Evolutionary conservation across 2,888 invertebrate genomes (phyloP).

Genomic region (Patella ulyssiponensis): DNA sequence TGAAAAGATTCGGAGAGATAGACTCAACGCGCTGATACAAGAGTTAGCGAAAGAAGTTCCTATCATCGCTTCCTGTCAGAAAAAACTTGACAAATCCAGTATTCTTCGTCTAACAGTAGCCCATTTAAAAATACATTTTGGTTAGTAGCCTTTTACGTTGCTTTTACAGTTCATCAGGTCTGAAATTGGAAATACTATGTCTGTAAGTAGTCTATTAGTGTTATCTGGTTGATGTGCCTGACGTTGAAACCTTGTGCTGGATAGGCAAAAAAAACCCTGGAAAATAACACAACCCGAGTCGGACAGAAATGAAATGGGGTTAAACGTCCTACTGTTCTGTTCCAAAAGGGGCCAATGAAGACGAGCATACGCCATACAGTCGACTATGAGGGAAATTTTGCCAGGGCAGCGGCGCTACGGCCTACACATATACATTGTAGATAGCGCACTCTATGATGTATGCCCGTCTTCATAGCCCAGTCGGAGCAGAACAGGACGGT

Average conservation of each 20-base stretch:
- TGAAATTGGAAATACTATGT: no score
- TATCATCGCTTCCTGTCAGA: slow-evolving; percentile 76
- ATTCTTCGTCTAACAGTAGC: slow-evolving; percentile 92
- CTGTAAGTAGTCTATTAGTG: no score
- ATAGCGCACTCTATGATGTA: no score
- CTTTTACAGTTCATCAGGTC: background rate
- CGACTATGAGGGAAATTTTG: background rate
- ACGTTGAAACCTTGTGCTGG: no score
- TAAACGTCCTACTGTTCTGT: no score
- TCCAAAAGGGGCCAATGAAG: no score
- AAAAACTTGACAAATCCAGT: slow-evolving; percentile 95
- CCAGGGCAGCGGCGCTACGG: background rate
- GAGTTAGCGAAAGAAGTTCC: slow-evolving; percentile 91
- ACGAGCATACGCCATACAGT: background rate
- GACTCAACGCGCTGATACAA: slow-evolving; percentile 92
- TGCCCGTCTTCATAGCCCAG: no score
- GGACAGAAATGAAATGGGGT: background rate
- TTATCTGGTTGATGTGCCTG: no score
- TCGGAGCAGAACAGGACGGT: no score
- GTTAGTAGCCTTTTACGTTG: slow-evolving; percentile 74
- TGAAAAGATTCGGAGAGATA: slow-evolving; percentile 94
- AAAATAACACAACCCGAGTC: background rate
- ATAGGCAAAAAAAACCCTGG: no score
- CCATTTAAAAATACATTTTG: slow-evolving; percentile 91
- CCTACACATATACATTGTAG: no score